Conservation (phyloP, 2,888 invertebrate species). For the Acanthosepion esculentum region DNA sequence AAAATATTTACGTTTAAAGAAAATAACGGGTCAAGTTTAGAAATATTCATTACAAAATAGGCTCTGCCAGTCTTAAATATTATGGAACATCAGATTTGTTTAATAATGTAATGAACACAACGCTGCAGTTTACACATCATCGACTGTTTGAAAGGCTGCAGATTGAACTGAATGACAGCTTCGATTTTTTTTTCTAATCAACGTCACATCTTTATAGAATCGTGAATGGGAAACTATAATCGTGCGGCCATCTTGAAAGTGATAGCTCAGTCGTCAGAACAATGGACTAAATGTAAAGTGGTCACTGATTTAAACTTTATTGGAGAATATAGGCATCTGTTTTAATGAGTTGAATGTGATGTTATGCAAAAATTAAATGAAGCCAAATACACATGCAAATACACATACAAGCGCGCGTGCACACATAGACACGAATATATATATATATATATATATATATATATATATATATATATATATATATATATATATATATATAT, state of each 20-base stretch:
- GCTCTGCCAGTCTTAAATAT: background rate
- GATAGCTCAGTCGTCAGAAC: background rate
- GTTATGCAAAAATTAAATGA: too few species aligned
- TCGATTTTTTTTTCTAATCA: background rate
- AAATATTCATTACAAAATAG: background rate
- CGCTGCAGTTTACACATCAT: background rate
- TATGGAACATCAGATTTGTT: background rate
- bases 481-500: too few species aligned
- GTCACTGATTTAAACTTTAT: background rate
- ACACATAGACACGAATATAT: too few species aligned
- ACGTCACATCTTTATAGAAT: background rate
- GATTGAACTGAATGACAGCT: background rate
- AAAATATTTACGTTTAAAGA: background rate
- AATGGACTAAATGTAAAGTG: background rate
- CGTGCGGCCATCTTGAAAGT: background rate
- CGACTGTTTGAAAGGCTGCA: background rate
- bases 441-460: too few species aligned
- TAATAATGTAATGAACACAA: background rate
- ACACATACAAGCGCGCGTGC: too few species aligned
- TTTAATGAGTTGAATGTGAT: background rate
- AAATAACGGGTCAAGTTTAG: background rate
- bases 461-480: too few species aligned
- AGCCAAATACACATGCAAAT: too few species aligned
- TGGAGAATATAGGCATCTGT: background rate
- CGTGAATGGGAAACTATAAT: background rate